phyloP scores from a whole-genome alignment of 1,140 invertebrate genomes.

The Acromyrmex heyeri region DNA sequence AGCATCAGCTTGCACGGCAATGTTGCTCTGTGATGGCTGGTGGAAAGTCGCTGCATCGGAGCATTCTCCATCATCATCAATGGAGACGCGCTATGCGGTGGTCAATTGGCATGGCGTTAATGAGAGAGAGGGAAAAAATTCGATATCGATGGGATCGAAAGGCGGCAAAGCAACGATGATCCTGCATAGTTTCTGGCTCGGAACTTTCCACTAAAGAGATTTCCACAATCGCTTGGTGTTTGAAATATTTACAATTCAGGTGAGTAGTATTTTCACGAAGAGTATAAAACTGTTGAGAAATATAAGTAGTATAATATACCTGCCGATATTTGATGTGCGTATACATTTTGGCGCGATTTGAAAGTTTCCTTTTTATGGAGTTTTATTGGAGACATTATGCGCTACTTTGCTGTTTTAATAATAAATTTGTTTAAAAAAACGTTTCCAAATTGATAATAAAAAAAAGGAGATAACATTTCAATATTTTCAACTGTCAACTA shows the following conservation, averaged over 20 bases:
- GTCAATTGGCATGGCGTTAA: background rate
- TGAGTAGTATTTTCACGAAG: constrained; percentile 29
- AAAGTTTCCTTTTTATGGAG: background rate
- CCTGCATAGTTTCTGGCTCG: background rate
- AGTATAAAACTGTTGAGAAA: background rate
- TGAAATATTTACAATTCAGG: constrained; percentile 27
- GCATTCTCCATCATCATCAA: background rate
- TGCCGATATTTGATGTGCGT: background rate
- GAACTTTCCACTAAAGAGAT: constrained; percentile 6
- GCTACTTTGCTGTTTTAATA: background rate
- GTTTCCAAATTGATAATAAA: constrained; percentile 14
- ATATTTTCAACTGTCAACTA: background rate
- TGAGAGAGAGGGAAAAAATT: background rate
- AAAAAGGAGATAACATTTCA: background rate
- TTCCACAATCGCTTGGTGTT: background rate
- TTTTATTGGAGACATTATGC: background rate
- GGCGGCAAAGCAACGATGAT: background rate
- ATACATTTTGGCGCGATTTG: background rate
- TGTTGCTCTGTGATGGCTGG: constrained; percentile 78
- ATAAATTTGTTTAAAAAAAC: background rate
- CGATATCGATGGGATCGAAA: background rate
- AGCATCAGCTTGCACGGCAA: constrained; percentile 77
- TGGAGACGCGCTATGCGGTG: background rate
- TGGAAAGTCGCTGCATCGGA: constrained; percentile 65
- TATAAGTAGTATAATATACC: background rate